Percentiles rank a stretch among this genome's conserved stretches.
These are phyloP conservation scores for Diarsia brunnea DNA, from an alignment of 2,888 invertebrate species.

Conservation along the genomic window DNA sequence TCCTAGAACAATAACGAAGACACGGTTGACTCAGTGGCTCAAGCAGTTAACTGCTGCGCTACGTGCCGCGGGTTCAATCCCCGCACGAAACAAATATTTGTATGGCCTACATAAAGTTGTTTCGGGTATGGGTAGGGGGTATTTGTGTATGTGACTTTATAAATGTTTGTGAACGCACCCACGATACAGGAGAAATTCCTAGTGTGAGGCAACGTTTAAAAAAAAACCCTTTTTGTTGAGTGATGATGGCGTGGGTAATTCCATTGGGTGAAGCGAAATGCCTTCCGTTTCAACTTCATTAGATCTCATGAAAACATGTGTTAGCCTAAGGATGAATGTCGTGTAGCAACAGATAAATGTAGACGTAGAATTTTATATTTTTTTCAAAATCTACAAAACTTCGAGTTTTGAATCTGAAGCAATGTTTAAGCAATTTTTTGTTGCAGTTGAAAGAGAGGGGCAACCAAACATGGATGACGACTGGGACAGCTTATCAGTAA, in stretches of 20 bases:
- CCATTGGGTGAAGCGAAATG: neutral
- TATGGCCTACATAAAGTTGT: too few relatives aligned
- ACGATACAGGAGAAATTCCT: too few relatives aligned
- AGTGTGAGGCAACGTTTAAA: too few relatives aligned
- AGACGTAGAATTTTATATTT: neutral
- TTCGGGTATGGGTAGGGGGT: too few relatives aligned
- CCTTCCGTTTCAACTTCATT: constrained; percentile 9
- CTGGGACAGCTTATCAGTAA: constrained; percentile 95
- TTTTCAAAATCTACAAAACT: too few relatives aligned
- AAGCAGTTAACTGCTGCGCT: too few relatives aligned
- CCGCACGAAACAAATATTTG: too few relatives aligned
- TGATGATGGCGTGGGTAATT: neutral
- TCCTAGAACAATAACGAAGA: neutral
- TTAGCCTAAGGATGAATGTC: neutral
- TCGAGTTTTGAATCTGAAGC: too few relatives aligned
- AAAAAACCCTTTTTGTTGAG: neutral
- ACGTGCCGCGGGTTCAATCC: too few relatives aligned
- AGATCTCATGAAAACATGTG: neutral
- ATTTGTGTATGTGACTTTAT: too few relatives aligned
- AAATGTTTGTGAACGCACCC: too few relatives aligned
- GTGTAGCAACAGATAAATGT: neutral
- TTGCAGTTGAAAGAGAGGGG: constrained; percentile 89
- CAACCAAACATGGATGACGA: constrained; percentile 93
- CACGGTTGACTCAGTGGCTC: too few relatives aligned
- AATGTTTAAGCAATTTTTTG: constrained; percentile 23